Evolutionary conservation across 37 sponge, comb jelly and placozoan genomes (phyloP).

Genomic region (Mnemiopsis leidyi): DNA sequence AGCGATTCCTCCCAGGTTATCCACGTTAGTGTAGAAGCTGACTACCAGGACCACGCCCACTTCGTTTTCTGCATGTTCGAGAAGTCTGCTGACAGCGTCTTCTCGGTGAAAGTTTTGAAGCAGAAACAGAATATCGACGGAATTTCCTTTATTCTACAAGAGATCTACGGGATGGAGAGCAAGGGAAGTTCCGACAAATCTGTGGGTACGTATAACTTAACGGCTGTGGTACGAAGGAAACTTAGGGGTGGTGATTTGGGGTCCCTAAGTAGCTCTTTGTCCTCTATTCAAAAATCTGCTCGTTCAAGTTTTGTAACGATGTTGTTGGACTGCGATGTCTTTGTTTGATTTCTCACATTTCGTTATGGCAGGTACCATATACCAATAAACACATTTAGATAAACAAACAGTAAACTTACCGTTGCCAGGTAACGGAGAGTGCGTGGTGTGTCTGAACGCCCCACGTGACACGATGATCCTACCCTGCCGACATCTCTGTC

Average conservation of each 20-base stretch:
- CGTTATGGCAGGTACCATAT: too few relatives aligned
- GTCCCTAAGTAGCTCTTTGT: too few relatives aligned
- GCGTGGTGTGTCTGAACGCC: slow-evolving; percentile 71
- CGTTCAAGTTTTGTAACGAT: too few relatives aligned
- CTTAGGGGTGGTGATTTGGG: too few relatives aligned
- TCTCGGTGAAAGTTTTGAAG: slow-evolving; percentile 54
- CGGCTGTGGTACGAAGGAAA: too few relatives aligned
- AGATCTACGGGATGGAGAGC: slow-evolving; percentile 89
- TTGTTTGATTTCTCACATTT: too few relatives aligned
- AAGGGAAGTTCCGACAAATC: slow-evolving; percentile 66
- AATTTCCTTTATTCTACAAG: slow-evolving; percentile 78
- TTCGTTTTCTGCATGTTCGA: slow-evolving; percentile 18
- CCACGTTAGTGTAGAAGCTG: slow-evolving; percentile 26
- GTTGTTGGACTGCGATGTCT: too few relatives aligned
- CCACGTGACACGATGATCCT: slow-evolving; percentile 68
- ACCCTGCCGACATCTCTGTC: slow-evolving; percentile 73
- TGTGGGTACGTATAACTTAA: slow-evolving; percentile 9
- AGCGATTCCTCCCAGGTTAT: too few relatives aligned
- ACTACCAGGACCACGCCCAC: slow-evolving; percentile 44
- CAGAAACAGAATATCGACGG: slow-evolving; percentile 69
- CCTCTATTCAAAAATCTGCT: too few relatives aligned
- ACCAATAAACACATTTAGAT: too few relatives aligned
- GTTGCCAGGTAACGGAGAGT: slow-evolving; percentile 53
- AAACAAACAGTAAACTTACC: too few relatives aligned
- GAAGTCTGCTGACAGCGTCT: background rate